These are phyloP conservation scores for Rapana venosa DNA, from an alignment of 2,888 invertebrate species.

Conservation along the genomic window DNA sequence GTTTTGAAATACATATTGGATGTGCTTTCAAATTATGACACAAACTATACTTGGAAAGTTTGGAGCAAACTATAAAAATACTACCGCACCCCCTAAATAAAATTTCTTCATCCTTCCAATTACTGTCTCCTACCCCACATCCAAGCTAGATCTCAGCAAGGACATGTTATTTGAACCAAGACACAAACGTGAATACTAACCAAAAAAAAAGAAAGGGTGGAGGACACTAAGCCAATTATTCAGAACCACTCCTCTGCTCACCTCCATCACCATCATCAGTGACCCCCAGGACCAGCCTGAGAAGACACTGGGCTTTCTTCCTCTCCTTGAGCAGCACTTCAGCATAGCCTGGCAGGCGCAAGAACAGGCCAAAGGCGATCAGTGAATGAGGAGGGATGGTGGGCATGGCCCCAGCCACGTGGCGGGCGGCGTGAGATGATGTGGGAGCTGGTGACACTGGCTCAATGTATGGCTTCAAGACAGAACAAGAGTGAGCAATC, in stretches of 20 bases:
- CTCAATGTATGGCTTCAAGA: constrained; percentile 55
- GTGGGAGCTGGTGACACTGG: constrained; percentile 67
- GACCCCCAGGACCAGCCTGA: constrained; percentile 92
- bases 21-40: too few relatives aligned
- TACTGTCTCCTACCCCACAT: too few relatives aligned
- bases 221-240: too few relatives aligned
- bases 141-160: too few relatives aligned
- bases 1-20: too few relatives aligned
- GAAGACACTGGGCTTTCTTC: constrained; percentile 88
- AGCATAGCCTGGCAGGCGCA: constrained; percentile 93
- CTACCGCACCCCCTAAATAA: too few relatives aligned
- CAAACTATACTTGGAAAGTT: too few relatives aligned
- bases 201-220: too few relatives aligned
- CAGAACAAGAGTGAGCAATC: not conserved
- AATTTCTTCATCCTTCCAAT: too few relatives aligned
- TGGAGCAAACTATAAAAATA: too few relatives aligned
- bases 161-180: too few relatives aligned
- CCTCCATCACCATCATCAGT: constrained; percentile 94
- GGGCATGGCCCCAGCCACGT: constrained; percentile 61
- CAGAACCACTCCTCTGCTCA: constrained; percentile 65
- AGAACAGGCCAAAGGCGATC: constrained; percentile 92
- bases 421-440: constrained; percentile 64
- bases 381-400: constrained; percentile 90
- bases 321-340: constrained; percentile 91
- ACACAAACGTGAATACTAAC: too few relatives aligned